phyloP scores from a whole-genome alignment of 2,797 vertebrate genomes.

The Sebastes reedi region DNA sequence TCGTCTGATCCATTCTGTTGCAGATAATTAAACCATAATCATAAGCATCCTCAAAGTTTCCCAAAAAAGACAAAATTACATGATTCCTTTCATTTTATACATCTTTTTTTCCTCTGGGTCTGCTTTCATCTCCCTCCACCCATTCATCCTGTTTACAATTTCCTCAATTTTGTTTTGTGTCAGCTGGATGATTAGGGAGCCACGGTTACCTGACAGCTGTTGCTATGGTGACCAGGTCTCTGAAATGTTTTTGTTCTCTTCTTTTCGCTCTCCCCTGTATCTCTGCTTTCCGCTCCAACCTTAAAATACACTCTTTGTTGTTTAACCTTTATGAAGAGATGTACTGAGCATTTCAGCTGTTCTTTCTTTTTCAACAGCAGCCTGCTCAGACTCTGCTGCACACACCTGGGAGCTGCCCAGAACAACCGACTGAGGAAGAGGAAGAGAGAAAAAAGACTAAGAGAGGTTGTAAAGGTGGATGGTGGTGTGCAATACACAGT shows the following conservation, averaged over 20 bases:
- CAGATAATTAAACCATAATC: not conserved
- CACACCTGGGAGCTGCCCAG: not conserved
- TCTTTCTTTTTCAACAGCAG: not conserved
- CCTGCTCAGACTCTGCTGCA: not conserved
- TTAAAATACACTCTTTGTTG: constrained; percentile 34
- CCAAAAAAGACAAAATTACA: not conserved
- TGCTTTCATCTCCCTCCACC: not conserved
- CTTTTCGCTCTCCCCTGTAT: not conserved
- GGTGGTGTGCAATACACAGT: not conserved
- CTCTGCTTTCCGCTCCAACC: not conserved
- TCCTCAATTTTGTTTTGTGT: constrained; percentile 43
- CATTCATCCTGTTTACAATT: constrained; percentile 35
- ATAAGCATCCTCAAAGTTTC: not conserved
- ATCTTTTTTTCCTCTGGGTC: not conserved
- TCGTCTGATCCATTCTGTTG: not conserved
- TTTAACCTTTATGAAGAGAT: constrained; percentile 23
- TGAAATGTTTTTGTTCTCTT: constrained; percentile 34
- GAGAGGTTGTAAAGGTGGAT: not conserved
- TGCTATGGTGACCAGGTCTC: constrained; percentile 66
- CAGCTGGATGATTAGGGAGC: constrained; percentile 42
- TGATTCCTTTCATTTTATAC: not conserved
- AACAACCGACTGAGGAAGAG: not conserved
- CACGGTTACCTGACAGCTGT: constrained; percentile 61
- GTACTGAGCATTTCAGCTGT: not conserved
- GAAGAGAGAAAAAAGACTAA: not conserved